Conservation (phyloP, 1,140 invertebrate species). For the Aricia agestis region DNA sequence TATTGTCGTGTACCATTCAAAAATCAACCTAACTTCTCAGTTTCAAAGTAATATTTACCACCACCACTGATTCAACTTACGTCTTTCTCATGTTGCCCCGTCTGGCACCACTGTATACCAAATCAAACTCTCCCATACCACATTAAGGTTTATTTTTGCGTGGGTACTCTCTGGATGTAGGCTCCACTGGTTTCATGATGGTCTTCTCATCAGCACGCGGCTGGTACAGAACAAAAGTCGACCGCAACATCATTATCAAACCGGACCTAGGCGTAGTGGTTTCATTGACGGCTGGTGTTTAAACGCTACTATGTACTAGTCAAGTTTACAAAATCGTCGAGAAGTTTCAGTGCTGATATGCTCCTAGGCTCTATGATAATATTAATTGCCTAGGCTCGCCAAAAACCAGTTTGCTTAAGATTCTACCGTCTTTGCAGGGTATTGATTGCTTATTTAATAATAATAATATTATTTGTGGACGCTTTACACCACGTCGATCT, state of each 20-base stretch:
- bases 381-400: too few species aligned
- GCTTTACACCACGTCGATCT: too few species aligned
- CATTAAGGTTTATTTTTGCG: conserved; percentile 19
- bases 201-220: conserved; percentile 41
- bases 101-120: background rate
- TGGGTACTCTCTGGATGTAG: conserved; percentile 5
- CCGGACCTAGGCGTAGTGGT: conserved; percentile 46
- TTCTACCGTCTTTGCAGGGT: too few species aligned
- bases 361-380: too few species aligned
- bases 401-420: too few species aligned
- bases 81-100: background rate
- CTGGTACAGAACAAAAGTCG: conserved; percentile 59
- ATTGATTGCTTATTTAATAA: too few species aligned
- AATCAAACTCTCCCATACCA: conserved; percentile 6
- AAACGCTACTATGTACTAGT: background rate
- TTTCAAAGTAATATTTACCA: background rate
- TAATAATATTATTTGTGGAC: too few species aligned
- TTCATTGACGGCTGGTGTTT: conserved; percentile 48
- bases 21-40: conserved; percentile 12
- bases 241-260: conserved; percentile 51
- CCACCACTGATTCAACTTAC: background rate
- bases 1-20: background rate
- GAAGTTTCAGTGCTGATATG: too few species aligned
- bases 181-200: background rate
- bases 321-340: background rate